Evolutionary conservation across 2,888 invertebrate genomes (phyloP).

Genomic region (Rugalucina vietnamica): DNA sequence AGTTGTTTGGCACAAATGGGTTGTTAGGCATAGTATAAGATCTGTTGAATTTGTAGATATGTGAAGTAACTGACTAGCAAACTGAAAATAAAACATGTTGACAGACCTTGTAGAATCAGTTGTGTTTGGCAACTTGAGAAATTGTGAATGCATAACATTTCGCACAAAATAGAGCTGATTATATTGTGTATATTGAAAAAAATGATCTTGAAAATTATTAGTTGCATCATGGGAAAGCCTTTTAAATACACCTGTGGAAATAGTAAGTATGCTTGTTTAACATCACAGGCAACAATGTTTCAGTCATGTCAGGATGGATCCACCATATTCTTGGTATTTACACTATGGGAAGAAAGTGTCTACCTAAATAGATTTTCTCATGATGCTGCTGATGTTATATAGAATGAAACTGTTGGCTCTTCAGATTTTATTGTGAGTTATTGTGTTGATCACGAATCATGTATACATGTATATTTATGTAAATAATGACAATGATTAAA

Average conservation of each 20-base stretch:
- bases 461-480: slow-evolving; percentile 7
- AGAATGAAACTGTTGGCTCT: background rate
- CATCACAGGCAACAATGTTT: background rate
- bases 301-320: background rate
- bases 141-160: no score
- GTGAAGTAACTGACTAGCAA: no score
- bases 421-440: background rate
- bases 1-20: no score
- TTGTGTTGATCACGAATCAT: background rate
- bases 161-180: no score
- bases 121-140: no score
- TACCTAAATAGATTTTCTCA: background rate
- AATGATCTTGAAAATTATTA: no score
- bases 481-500: slow-evolving; percentile 7
- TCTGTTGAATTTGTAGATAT: no score
- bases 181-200: no score
- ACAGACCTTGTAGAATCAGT: no score
- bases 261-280: background rate
- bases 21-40: no score
- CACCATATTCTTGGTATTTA: background rate
- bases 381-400: background rate
- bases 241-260: background rate
- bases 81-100: no score
- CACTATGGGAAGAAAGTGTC: background rate
- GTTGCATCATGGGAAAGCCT: background rate